Evolutionary conservation across 1,140 invertebrate species (phyloP).

Genomic region (Sarcophaga peregrina): DNA sequence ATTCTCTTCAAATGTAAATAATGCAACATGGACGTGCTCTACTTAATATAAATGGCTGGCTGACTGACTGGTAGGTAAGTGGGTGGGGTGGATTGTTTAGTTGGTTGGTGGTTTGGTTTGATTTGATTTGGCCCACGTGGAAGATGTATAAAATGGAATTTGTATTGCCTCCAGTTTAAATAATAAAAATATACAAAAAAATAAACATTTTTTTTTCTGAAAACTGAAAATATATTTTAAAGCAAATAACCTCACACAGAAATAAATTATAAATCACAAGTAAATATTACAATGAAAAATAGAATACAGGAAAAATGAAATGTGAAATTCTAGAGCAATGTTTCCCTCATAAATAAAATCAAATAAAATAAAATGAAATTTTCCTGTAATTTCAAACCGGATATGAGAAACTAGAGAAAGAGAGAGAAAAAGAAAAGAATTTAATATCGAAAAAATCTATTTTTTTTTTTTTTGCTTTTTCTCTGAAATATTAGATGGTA

Average conservation of each 20-base stretch:
- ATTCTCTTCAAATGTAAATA: constrained; percentile 21
- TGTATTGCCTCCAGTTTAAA: background rate
- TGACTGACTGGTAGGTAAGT: too few relatives aligned
- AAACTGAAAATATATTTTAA: constrained; percentile 1
- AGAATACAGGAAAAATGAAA: background rate
- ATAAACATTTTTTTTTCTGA: background rate
- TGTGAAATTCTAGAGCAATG: background rate
- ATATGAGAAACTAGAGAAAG: background rate
- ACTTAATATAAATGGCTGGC: constrained; percentile 24
- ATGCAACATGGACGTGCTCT: constrained; percentile 36
- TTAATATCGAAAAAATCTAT: too few relatives aligned
- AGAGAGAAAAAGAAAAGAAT: too few relatives aligned
- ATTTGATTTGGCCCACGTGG: too few relatives aligned
- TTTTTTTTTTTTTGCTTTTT: too few relatives aligned
- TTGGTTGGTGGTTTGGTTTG: too few relatives aligned
- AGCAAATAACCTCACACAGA: background rate
- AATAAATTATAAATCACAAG: background rate
- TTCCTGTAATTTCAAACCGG: constrained; percentile 13
- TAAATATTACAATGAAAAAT: background rate
- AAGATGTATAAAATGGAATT: background rate
- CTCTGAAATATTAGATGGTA: background rate
- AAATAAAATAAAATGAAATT: background rate
- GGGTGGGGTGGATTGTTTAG: too few relatives aligned
- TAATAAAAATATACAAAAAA: background rate
- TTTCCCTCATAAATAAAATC: background rate